phyloP scores from a whole-genome alignment of 2,888 invertebrate genomes.

The Drosophila demipolita region DNA sequence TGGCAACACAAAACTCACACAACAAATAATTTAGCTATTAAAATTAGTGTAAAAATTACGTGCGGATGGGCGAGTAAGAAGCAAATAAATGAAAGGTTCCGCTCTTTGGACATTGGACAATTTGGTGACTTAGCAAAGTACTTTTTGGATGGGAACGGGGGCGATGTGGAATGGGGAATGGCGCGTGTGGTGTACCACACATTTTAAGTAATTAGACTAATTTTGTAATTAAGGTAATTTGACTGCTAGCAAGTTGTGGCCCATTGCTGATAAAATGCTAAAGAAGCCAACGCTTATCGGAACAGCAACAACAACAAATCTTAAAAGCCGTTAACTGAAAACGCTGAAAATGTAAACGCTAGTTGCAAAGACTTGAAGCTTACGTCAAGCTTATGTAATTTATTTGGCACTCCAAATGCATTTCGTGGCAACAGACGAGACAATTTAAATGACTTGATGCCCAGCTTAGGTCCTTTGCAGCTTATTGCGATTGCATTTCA shows the following conservation, averaged over 20 bases:
- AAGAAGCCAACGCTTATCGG: slow-evolving; percentile 45
- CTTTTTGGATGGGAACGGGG: slow-evolving; percentile 22
- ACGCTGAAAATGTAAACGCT: background rate
- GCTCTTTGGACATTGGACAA: slow-evolving; percentile 30
- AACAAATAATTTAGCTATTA: slow-evolving; percentile 72
- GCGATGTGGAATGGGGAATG: background rate
- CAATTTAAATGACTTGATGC: background rate
- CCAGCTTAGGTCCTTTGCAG: background rate
- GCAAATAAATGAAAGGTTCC: slow-evolving; percentile 7
- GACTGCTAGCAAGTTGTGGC: slow-evolving; percentile 52
- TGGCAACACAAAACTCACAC: slow-evolving; percentile 39
- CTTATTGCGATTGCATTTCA: slow-evolving; percentile 39
- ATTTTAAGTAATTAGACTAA: slow-evolving; percentile 73
- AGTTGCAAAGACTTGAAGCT: background rate
- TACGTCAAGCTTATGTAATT: slow-evolving; percentile 7
- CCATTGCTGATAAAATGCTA: slow-evolving; percentile 63
- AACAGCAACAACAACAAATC: slow-evolving; percentile 14
- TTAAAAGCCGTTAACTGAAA: background rate
- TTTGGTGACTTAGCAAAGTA: slow-evolving; percentile 56
- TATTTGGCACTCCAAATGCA: slow-evolving; percentile 9
- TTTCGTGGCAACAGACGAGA: slow-evolving; percentile 14
- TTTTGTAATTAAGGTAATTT: slow-evolving; percentile 73
- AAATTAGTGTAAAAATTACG: slow-evolving; percentile 72
- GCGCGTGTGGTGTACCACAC: slow-evolving; percentile 29
- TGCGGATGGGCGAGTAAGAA: slow-evolving; percentile 52